Evolutionary conservation across 2,888 invertebrate species (phyloP).

Genomic region (Scaptomyza parva): DNA sequence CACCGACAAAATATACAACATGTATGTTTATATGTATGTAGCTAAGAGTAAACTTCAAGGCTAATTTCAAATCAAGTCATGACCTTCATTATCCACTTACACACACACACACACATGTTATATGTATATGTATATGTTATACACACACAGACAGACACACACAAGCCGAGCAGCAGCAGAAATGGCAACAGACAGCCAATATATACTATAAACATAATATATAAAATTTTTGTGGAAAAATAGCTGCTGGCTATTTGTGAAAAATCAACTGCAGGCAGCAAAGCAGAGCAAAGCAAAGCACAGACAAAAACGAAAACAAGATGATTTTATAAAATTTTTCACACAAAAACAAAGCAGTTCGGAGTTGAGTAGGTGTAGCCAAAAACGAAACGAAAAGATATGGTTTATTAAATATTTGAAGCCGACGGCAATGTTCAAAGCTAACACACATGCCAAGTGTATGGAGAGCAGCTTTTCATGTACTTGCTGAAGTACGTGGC

Average conservation of each 20-base stretch:
- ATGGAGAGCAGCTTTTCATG: slow-evolving; percentile 28
- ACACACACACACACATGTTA: neutral
- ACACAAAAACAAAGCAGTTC: slow-evolving; percentile 25
- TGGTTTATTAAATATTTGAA: slow-evolving; percentile 72
- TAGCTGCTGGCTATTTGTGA: slow-evolving; percentile 62
- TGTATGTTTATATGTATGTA: neutral
- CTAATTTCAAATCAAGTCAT: slow-evolving; percentile 67
- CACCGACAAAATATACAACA: slow-evolving; percentile 5
- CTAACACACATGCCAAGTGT: slow-evolving; percentile 53
- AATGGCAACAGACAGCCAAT: slow-evolving; percentile 54
- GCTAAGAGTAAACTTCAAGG: slow-evolving; percentile 33
- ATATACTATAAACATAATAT: slow-evolving; percentile 64
- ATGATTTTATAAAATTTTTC: slow-evolving; percentile 48
- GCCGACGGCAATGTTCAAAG: slow-evolving; percentile 57
- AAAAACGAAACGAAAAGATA: slow-evolving; percentile 57
- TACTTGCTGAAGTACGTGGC: slow-evolving; percentile 31
- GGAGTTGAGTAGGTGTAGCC: slow-evolving; percentile 14
- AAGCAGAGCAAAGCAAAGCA: neutral
- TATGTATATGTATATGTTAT: too few species aligned
- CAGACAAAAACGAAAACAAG: slow-evolving; percentile 31
- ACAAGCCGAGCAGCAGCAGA: slow-evolving; percentile 10
- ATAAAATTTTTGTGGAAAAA: slow-evolving; percentile 63
- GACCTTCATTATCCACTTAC: slow-evolving; percentile 51
- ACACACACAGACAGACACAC: too few species aligned
- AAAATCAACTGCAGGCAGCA: slow-evolving; percentile 61